phyloP scores from a whole-genome alignment of 2,797 vertebrate species.

The Pagetopsis macropterus region DNA sequence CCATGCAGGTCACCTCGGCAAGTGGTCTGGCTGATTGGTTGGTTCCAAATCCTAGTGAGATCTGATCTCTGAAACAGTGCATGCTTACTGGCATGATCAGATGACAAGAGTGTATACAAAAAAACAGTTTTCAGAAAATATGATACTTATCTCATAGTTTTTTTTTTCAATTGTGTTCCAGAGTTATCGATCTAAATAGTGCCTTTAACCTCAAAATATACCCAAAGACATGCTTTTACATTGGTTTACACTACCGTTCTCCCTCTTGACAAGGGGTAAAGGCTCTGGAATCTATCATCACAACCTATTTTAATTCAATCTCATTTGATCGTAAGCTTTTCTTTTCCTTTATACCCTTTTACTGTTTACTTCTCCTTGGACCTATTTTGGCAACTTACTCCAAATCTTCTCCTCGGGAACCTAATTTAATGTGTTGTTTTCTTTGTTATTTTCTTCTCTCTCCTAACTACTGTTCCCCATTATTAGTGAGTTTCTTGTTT shows the following conservation, averaged over 20 bases:
- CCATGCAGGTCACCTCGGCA: no score
- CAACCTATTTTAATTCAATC: background rate
- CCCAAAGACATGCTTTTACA: background rate
- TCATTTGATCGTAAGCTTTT: background rate
- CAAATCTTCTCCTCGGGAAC: background rate
- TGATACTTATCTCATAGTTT: no score
- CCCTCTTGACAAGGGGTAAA: background rate
- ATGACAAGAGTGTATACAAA: no score
- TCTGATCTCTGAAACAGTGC: no score
- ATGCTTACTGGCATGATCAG: no score
- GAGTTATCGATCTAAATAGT: background rate
- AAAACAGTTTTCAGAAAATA: no score
- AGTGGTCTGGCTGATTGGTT: no score
- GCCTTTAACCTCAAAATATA: background rate
- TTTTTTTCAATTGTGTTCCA: no score
- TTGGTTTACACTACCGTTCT: background rate
- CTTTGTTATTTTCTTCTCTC: background rate
- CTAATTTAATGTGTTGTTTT: slow-evolving; percentile 4
- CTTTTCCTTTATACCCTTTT: background rate
- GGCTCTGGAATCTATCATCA: background rate
- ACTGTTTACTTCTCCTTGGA: background rate
- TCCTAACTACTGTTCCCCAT: slow-evolving; percentile 11
- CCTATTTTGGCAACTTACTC: background rate
- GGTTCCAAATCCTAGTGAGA: no score
- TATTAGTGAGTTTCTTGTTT: slow-evolving; percentile 38